Base-by-base conservation (phyloP, 2,888 invertebrate species). In the Pelosia muscerda region DNA sequence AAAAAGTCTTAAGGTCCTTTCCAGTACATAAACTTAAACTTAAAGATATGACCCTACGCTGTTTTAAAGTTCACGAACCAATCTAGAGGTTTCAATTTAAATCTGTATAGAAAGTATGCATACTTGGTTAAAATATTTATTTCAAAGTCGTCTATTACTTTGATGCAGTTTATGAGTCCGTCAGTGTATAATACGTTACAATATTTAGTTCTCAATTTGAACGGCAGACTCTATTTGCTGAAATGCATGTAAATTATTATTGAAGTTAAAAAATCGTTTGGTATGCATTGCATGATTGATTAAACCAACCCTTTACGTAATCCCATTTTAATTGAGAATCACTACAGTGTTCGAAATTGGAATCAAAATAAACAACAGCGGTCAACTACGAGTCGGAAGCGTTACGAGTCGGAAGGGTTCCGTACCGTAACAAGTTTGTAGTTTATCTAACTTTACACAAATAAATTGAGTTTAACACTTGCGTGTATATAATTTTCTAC, bases 221-320 rank as follows among this genome's bases (percentile, higher is more conserved):
- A 8, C 26, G 55, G 25, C 6, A 55, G 25, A 1, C 25, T 55
- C 25, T 15, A 25, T 19, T 55, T 26, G 26, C 26, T 26, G 2
- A 8, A 25, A 55, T 13, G 15, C 55, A 55, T 15, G 15, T 25
- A 25, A 15, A 25, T 55, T 55, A 22, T 55, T 55, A 25, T 25
- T 55, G 15, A 15, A 15, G 15, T 15, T 25, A 15, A 55, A 55
- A 25, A 55, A 55, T 26, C 26, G 55, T 55, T 55, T 55, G 55
- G 3, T 59, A 59, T 59, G 59, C 38, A 59, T 38, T 38, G 38
- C 38, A 59, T 38, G 19, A 25, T 59, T 23, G 4, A 38, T 59
- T 59, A 15, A 10, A 59, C 34, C 23, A 59, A 59, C 15, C 19
- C 38, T 4, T 8, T 25, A 15, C 19, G 19, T 38, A 59, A 59